These are phyloP conservation scores for Scaptomyza parva DNA, from an alignment of 2,888 invertebrate genomes.

Conservation along the genomic window DNA sequence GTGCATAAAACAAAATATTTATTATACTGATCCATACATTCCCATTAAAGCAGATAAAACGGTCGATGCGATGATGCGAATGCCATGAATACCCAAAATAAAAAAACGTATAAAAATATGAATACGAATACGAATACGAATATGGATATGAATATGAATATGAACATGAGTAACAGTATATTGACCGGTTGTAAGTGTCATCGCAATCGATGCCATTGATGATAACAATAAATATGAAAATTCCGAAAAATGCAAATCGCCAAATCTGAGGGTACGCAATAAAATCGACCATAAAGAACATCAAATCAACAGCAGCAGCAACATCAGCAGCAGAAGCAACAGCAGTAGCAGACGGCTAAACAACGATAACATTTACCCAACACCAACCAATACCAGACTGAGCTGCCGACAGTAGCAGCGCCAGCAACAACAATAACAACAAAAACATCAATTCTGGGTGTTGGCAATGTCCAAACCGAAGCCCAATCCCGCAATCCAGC, in stretches of 20 bases:
- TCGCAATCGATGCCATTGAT: constrained; percentile 46
- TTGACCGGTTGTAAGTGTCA: constrained; percentile 49
- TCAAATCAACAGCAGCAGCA: constrained; percentile 63
- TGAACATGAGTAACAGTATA: constrained; percentile 35
- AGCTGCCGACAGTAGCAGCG: constrained; percentile 31
- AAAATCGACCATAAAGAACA: constrained; percentile 68
- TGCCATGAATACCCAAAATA: constrained; percentile 48
- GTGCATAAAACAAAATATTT: constrained; percentile 20
- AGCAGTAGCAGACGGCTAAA: constrained; percentile 47
- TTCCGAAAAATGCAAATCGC: constrained; percentile 66
- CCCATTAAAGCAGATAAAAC: constrained; percentile 24
- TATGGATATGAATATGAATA: constrained; percentile 16
- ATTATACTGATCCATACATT: constrained; percentile 18
- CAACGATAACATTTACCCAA: constrained; percentile 49
- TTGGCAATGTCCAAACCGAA: constrained; percentile 55
- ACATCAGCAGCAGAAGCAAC: no score
- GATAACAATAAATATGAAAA: constrained; percentile 69
- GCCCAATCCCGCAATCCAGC: constrained; percentile 49
- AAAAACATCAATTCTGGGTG: constrained; percentile 46
- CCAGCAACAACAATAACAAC: constrained; percentile 27
- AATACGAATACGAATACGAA: constrained; percentile 31
- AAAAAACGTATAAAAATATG: constrained; percentile 29
- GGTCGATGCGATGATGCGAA: constrained; percentile 20
- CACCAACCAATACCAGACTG: constrained; percentile 6
- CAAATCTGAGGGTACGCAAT: constrained; percentile 64